phyloP scores from a whole-genome alignment of 2,888 invertebrate species.

The Apotomis turbidana region DNA sequence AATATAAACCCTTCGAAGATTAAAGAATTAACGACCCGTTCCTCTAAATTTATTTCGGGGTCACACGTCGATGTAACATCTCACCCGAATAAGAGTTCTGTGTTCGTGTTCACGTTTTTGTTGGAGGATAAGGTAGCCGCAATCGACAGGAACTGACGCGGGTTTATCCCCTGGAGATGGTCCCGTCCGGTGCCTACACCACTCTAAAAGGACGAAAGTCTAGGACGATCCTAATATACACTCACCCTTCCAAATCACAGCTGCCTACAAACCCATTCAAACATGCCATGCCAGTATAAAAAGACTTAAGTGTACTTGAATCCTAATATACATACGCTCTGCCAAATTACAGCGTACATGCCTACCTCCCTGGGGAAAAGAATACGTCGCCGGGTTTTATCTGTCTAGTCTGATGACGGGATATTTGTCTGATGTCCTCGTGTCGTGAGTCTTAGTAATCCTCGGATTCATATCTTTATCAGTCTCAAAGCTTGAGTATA shows the following conservation, averaged over 20 bases:
- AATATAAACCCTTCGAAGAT: conserved; percentile 14
- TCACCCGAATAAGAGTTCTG: conserved; percentile 20
- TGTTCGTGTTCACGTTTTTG: conserved; percentile 38
- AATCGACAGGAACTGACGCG: conserved; percentile 51
- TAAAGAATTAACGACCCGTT: conserved; percentile 32
- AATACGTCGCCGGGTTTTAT: conserved; percentile 37
- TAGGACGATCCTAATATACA: conserved; percentile 8
- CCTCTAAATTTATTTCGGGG: conserved; percentile 31
- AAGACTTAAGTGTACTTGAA: conserved; percentile 15
- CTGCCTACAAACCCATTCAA: not conserved
- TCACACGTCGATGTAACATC: conserved; percentile 30
- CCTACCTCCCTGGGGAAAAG: conserved; percentile 12
- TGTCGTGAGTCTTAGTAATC: conserved; percentile 27
- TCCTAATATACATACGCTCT: conserved; percentile 5
- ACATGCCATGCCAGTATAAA: not conserved
- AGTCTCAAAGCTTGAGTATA: conserved; percentile 18
- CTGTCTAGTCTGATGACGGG: conserved; percentile 28
- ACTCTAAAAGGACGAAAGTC: conserved; percentile 1
- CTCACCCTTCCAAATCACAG: conserved; percentile 9
- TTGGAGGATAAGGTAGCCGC: conserved; percentile 47
- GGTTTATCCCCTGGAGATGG: conserved; percentile 57
- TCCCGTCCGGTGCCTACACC: conserved; percentile 46
- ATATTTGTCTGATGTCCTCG: conserved; percentile 38
- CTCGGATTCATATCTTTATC: conserved; percentile 25
- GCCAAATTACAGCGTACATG: conserved; percentile 11